phyloP scores from a whole-genome alignment of 2,113 vertebrate genomes.

The Neolamprologus tretocephalus region DNA sequence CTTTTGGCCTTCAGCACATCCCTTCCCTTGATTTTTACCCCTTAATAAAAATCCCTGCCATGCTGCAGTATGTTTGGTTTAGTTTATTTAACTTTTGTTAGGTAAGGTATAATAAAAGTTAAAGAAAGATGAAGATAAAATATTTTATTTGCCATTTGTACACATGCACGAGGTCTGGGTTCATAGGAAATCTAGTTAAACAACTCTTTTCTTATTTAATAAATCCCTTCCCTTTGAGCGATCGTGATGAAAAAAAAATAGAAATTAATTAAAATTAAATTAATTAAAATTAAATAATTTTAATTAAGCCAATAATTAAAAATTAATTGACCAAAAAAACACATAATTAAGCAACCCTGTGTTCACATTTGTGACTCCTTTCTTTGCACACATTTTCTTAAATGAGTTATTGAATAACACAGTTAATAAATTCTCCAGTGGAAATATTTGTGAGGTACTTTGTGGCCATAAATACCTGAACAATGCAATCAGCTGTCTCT shows the following conservation, averaged over 20 bases:
- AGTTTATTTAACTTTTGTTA: background rate
- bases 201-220: background rate
- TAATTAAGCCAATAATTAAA: too few species aligned
- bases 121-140: background rate
- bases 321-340: background rate
- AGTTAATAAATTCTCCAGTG: too few species aligned
- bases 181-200: background rate
- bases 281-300: too few species aligned
- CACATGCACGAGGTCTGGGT: fast-evolving
- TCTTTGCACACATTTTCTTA: background rate
- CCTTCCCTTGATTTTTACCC: background rate
- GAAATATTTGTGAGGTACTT: background rate
- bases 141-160: background rate
- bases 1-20: background rate
- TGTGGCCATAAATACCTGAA: background rate
- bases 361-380: background rate
- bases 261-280: too few species aligned
- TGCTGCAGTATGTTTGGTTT: background rate
- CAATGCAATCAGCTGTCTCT: background rate
- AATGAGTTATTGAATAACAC: background rate
- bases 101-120: background rate
- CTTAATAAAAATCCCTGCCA: background rate
- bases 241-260: fast-evolving
- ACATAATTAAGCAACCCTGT: background rate
- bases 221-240: background rate